Evolutionary conservation across 1,140 invertebrate genomes (phyloP), one percentile per base, ranked within the genome.

Genomic region (Drosophila funebris): DNA sequence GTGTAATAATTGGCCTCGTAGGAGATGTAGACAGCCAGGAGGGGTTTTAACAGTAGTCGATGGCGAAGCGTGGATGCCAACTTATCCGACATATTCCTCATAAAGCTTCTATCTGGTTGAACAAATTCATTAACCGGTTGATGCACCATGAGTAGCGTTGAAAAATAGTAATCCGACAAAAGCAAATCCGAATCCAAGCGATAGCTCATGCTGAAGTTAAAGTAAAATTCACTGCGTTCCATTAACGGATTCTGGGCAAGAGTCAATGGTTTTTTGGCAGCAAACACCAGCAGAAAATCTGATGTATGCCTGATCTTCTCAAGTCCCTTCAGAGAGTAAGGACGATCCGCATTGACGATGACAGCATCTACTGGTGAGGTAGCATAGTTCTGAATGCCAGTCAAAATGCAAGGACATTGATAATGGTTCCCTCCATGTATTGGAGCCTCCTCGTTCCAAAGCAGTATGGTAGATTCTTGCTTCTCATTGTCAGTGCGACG

Each of bases 121-220:
- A 27, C n/a, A 46, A 85, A 82, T 0, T 16, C 24, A 0, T 22
- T 13, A 4, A 80, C 2, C 1, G 58, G 37, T 2, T 14, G 14
- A 16, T 46, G 9, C 5, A 6, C 5, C 18, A 44, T n/a, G 0
- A 20, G 1, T 6, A 48, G 1, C 0, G 24, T 7, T 2, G 50
- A 50, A 8, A 85, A 82, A 41, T 75, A 83, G 22, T 78, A 73
- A 3, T 88, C 41, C 1, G 67, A 29, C 71, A 74, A 73, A 11
- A 76, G 1, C 2, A 87, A 3, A 22, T 87, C 70, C 6, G 82
- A 87, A 20, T 87, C 82, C 43, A 29, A 14, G 5, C 82, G 82
- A 50, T 87, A 87, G 27, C 48, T 82, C 82, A 87, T 87, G 1
- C 70, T 81, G 1, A 73, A 41, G n/a, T 88, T 83, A 9, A 83